These are phyloP conservation scores for Pipa parva DNA, from an alignment of 2,113 vertebrate species.

Conservation along the genomic window DNA sequence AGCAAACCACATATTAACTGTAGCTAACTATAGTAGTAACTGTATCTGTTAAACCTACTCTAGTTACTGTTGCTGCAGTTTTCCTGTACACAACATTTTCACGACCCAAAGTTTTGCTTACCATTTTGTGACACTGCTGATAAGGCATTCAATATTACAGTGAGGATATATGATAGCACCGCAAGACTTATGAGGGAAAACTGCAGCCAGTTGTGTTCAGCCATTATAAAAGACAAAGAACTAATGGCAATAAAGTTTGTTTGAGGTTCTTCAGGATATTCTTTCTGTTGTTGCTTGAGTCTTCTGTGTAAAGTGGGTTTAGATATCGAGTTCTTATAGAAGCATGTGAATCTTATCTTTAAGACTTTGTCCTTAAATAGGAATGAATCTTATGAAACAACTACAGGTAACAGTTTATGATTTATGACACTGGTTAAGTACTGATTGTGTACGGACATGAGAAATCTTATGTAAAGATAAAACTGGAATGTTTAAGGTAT, in stretches of 20 bases:
- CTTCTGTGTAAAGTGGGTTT: neutral
- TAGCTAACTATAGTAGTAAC: too few species aligned
- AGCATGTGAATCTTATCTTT: constrained; percentile 23
- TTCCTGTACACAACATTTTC: too few species aligned
- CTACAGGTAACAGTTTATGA: too few species aligned
- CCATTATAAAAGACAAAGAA: constrained; percentile 3
- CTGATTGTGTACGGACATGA: too few species aligned
- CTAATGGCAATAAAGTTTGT: neutral
- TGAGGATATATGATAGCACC: constrained; percentile 13
- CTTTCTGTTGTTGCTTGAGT: neutral
- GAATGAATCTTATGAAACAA: constrained; percentile 26
- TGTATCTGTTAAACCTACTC: too few species aligned
- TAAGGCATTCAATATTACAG: constrained; percentile 11
- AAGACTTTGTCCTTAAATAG: constrained; percentile 31
- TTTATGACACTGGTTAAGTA: too few species aligned
- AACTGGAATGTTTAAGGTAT: too few species aligned
- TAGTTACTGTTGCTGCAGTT: too few species aligned
- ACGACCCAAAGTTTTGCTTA: neutral
- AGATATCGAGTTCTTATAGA: neutral
- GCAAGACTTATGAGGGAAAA: constrained; percentile 12
- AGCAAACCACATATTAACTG: too few species aligned
- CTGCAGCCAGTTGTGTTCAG: neutral
- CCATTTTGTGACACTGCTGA: constrained; percentile 6
- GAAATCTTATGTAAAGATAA: too few species aligned
- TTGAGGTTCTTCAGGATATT: neutral